Base-by-base conservation (phyloP, 2,113 vertebrate species). In the Trochalopteron elliotii region DNA sequence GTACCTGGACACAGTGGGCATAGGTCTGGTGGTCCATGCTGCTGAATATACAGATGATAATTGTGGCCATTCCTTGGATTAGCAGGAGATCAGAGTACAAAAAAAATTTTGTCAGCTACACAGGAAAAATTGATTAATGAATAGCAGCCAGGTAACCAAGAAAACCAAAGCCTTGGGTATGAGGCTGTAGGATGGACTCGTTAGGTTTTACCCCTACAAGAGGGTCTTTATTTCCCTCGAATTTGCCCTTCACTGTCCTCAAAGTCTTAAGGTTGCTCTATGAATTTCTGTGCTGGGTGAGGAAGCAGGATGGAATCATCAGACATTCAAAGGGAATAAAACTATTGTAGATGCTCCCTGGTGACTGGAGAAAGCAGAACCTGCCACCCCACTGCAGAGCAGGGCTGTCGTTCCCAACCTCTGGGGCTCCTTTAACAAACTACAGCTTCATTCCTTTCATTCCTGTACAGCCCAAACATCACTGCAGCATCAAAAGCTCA, bases 321-420 rank as follows among this genome's bases (percentile, higher is more conserved):
- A 30, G 55, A 56, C 6, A 15, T 23, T 45, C 45, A 56, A 55
- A 88, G 47, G 24, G 22, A 94, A 63, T 30, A 52, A 52, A 83
- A 37, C 31, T 60, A 8, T 31, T 47, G 40, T 0, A 1, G 74
- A n/a, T 53, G 25, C 37, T 72, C 12, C 14, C 53, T 1, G 1
- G 49, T 56, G 35, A 87, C 7, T 5, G 5, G 15, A 91, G 30
- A 72, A 84, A 67, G n/a, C 56, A 87, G 35, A 87, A 63, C 35
- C 10, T 1, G 1, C 11, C 57, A 19, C 11, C 35, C 9, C 21
- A 20, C 23, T 45, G n/a, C 40, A 68, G 25, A 70, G 61, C 61
- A 35, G 5, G 28, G 44, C 50, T 63, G 31, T 18, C 1, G 0
- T 15, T 23, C 30, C 39, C 6, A 0, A 15, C 25, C 60, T 35